These are phyloP conservation scores for Megaceryle maxima DNA, from an alignment of 2,113 vertebrate genomes.

Conservation along the genomic window DNA sequence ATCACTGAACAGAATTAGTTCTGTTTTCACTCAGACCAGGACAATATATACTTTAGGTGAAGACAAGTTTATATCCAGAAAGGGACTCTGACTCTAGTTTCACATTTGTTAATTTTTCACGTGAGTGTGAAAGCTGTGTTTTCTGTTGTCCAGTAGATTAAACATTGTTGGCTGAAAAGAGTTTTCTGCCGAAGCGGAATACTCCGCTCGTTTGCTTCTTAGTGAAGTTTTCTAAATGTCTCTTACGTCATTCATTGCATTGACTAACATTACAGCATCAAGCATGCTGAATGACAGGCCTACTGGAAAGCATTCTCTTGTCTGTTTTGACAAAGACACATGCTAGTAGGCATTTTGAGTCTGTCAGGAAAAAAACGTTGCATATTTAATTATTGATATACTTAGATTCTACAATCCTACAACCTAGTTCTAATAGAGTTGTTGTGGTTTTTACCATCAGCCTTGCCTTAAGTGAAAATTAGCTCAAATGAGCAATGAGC, in stretches of 20 bases:
- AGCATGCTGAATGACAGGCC: not conserved
- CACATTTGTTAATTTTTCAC: not conserved
- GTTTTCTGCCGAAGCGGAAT: not conserved
- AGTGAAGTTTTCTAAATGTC: not conserved
- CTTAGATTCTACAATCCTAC: not conserved
- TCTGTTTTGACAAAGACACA: slow-evolving; percentile 18
- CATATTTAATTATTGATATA: slow-evolving; percentile 31
- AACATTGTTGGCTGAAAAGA: not conserved
- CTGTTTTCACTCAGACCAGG: too few relatives aligned
- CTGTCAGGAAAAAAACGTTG: not conserved
- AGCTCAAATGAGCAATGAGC: slow-evolving; percentile 29
- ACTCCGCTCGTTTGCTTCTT: not conserved
- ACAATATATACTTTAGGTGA: not conserved
- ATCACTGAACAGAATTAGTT: too few relatives aligned
- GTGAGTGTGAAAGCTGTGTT: not conserved
- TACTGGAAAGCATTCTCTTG: not conserved
- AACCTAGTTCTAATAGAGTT: slow-evolving; percentile 9
- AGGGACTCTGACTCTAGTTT: not conserved
- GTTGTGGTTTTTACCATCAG: slow-evolving; percentile 45
- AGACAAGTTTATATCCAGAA: not conserved
- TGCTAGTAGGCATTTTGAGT: not conserved
- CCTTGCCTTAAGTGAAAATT: slow-evolving; percentile 53
- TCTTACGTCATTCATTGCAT: not conserved
- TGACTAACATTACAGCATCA: not conserved
- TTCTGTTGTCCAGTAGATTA: not conserved